Percentiles rank a stretch among this genome's conserved stretches.
Evolutionary conservation across 2,797 vertebrate species (phyloP).

Genomic region (Mus spretus): DNA sequence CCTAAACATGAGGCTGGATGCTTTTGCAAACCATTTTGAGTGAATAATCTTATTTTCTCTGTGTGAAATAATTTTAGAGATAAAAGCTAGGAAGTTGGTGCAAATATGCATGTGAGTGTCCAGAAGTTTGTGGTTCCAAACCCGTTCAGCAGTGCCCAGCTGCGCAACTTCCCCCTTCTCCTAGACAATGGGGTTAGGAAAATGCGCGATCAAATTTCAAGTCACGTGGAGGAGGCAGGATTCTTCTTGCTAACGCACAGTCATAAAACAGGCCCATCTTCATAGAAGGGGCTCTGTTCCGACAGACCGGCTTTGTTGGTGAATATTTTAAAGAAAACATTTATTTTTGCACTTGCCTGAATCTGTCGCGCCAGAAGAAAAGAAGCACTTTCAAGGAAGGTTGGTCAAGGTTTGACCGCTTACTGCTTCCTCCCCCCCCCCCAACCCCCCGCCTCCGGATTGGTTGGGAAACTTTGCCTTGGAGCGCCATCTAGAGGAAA

Average conservation of each 20-base stretch:
- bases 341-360: slow-evolving; percentile 32
- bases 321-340: slow-evolving; percentile 48
- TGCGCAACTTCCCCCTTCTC: not conserved
- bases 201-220: not conserved
- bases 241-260: not conserved
- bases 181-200: slow-evolving; percentile 68
- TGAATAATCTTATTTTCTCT: slow-evolving; percentile 45
- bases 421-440: no score
- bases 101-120: not conserved
- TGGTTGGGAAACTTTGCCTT: slow-evolving; percentile 84
- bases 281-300: not conserved
- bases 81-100: slow-evolving; percentile 33
- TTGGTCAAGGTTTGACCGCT: not conserved
- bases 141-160: not conserved
- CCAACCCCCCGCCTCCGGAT: no score
- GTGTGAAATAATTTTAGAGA: slow-evolving; percentile 49
- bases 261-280: not conserved
- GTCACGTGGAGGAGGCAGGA: not conserved
- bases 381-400: slow-evolving; percentile 33
- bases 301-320: not conserved
- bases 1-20: not conserved
- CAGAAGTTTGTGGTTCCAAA: not conserved
- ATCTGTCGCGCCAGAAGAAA: not conserved
- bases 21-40: slow-evolving; percentile 33
- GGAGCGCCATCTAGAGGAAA: slow-evolving; percentile 89